These are phyloP conservation scores for Pica pica DNA, from an alignment of 2,113 vertebrate species.

Conservation along the genomic window DNA sequence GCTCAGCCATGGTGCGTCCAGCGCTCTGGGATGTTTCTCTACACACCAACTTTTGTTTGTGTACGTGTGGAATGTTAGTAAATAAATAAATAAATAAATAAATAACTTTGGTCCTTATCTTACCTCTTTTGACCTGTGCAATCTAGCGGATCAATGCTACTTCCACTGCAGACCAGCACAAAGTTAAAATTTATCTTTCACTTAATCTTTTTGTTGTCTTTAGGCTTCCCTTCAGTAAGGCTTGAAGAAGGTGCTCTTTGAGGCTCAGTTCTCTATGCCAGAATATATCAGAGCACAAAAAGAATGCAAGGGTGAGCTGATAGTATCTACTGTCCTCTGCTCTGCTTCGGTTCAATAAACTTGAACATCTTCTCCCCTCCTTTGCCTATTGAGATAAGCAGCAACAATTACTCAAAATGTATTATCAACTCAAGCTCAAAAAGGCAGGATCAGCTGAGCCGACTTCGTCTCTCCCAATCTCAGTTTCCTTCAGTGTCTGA, in stretches of 20 bases:
- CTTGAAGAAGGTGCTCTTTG: not conserved
- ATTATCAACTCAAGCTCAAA: not conserved
- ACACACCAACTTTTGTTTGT: not conserved
- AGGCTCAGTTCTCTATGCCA: not conserved
- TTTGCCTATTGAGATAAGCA: slow-evolving; percentile 22
- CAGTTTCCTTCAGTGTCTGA: not conserved
- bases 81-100: not conserved
- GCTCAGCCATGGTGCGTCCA: not conserved
- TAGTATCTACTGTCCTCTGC: not conserved
- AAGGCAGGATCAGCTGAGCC: not conserved
- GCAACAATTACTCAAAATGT: slow-evolving; percentile 14
- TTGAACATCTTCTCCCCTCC: slow-evolving; percentile 7
- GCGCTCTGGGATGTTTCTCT: not conserved
- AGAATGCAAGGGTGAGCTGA: not conserved
- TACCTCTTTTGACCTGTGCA: not conserved
- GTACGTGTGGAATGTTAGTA: not conserved
- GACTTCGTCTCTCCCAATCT: not conserved
- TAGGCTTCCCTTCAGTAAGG: not conserved
- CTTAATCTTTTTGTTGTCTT: not conserved
- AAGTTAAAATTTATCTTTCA: not conserved
- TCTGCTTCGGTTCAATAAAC: slow-evolving; percentile 15
- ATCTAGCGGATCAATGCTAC: not conserved
- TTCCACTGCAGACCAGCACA: not conserved
- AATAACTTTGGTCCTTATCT: not conserved
- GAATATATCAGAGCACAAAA: not conserved